These are phyloP conservation scores for Zaprionus inermis DNA, from an alignment of 1,140 invertebrate species.

Conservation along the genomic window DNA sequence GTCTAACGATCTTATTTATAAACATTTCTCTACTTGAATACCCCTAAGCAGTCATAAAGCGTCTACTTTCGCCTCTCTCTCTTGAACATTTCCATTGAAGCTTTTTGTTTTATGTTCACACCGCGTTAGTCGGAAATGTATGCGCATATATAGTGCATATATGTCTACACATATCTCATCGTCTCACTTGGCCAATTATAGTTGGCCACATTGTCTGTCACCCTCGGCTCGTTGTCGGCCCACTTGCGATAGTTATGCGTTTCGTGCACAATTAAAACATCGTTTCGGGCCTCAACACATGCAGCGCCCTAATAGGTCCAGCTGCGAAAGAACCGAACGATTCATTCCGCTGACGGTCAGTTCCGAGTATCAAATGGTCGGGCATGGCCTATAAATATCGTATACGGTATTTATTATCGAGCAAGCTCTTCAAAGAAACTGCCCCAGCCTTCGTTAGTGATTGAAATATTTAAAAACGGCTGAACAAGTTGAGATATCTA, in stretches of 20 bases:
- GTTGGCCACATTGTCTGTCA: slow-evolving; percentile 2
- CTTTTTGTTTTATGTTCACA: slow-evolving; percentile 50
- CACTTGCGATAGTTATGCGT: slow-evolving; percentile 10
- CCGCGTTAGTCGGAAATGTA: slow-evolving; percentile 51
- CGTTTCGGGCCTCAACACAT: slow-evolving; percentile 3
- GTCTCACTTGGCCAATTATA: slow-evolving; percentile 9
- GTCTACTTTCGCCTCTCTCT: too few relatives aligned
- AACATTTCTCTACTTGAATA: slow-evolving; percentile 56
- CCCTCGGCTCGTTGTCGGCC: slow-evolving; percentile 2
- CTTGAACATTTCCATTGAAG: too few relatives aligned
- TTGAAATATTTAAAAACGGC: too few relatives aligned
- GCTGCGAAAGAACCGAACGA: background rate
- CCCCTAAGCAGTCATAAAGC: slow-evolving; percentile 51
- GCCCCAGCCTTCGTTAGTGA: too few relatives aligned
- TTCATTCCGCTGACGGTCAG: background rate
- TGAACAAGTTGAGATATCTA: too few relatives aligned
- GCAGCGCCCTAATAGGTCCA: background rate
- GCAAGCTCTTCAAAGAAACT: too few relatives aligned
- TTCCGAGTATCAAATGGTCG: background rate
- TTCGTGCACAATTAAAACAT: slow-evolving; percentile 15
- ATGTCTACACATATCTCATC: background rate
- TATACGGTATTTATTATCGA: too few relatives aligned
- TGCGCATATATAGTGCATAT: too few relatives aligned
- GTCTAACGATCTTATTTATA: slow-evolving; percentile 52
- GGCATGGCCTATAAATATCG: too few relatives aligned